Evolutionary conservation across 2,797 vertebrate species (phyloP).

Genomic region (Muscicapa comitata): DNA sequence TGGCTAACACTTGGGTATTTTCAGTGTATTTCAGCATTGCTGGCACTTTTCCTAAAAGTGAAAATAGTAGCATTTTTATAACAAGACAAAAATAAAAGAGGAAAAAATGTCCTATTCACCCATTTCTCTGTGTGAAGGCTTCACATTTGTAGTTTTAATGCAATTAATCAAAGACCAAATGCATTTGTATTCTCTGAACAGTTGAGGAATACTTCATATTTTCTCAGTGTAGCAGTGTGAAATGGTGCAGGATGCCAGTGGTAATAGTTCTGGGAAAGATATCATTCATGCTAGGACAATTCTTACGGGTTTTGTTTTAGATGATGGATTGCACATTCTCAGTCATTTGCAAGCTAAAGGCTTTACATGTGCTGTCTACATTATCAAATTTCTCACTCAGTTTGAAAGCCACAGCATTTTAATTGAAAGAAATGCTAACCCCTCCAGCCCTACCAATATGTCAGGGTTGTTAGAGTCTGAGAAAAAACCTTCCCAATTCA

Average conservation of each 20-base stretch:
- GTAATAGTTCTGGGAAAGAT: slow-evolving; percentile 54
- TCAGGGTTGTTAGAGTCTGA: slow-evolving; percentile 19
- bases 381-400: slow-evolving; percentile 65
- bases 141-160: slow-evolving; percentile 40
- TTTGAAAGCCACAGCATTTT: slow-evolving; percentile 47
- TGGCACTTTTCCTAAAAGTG: slow-evolving; percentile 49
- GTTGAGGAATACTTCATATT: slow-evolving; percentile 10
- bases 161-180: slow-evolving; percentile 55
- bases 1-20: slow-evolving; percentile 43
- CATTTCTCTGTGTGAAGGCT: slow-evolving; percentile 19
- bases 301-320: slow-evolving; percentile 61
- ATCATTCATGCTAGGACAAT: slow-evolving; percentile 63
- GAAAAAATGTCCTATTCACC: slow-evolving; percentile 42
- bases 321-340: slow-evolving; percentile 64
- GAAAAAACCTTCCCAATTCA: slow-evolving; percentile 36
- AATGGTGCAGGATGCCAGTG: slow-evolving; percentile 47
- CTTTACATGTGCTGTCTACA: slow-evolving; percentile 50
- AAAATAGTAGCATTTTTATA: slow-evolving; percentile 52
- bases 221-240: slow-evolving; percentile 13
- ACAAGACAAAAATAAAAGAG: slow-evolving; percentile 39
- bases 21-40: slow-evolving; percentile 26
- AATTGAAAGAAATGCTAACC: slow-evolving; percentile 40
- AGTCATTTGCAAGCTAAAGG: slow-evolving; percentile 60
- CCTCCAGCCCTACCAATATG: slow-evolving; percentile 7
- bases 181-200: slow-evolving; percentile 56